Evolutionary conservation across 2,113 vertebrate genomes (phyloP).

Genomic region (Lepus timidus): DNA sequence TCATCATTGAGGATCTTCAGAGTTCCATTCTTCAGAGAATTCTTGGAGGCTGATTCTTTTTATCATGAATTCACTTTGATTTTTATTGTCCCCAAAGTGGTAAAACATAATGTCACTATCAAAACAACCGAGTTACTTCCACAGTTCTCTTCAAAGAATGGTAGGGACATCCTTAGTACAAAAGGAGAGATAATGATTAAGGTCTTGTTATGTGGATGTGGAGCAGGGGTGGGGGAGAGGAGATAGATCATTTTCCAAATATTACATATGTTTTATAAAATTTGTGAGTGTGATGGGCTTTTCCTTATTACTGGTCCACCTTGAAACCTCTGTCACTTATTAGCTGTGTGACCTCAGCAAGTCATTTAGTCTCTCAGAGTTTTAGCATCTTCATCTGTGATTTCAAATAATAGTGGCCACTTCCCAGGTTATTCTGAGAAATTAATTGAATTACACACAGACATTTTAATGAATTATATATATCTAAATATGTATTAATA

Average conservation of each 20-base stretch:
- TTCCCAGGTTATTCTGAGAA: constrained; percentile 11
- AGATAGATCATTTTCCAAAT: not conserved
- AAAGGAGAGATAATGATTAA: not conserved
- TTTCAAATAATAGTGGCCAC: not conserved
- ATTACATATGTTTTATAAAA: not conserved
- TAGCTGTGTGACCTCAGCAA: not conserved
- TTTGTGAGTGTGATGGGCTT: not conserved
- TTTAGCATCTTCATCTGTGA: not conserved
- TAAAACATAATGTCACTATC: constrained; percentile 49
- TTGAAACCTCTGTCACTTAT: not conserved
- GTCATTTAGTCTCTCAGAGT: not conserved
- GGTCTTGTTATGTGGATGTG: not conserved
- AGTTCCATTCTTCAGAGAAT: not conserved
- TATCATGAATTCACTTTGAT: constrained; percentile 43
- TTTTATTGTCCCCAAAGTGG: constrained; percentile 34
- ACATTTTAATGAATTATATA: constrained; percentile 2
- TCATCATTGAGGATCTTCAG: constrained; percentile 41
- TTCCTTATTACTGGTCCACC: not conserved
- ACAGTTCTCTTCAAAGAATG: constrained; percentile 16
- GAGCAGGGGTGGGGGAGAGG: not conserved
- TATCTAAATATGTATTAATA: too few relatives aligned
- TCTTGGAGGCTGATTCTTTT: constrained; percentile 40
- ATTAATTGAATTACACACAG: not conserved
- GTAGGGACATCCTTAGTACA: not conserved
- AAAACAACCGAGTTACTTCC: not conserved